Evolutionary conservation across 1,140 invertebrate genomes (phyloP).

Genomic region (Tetranychus urticae): DNA sequence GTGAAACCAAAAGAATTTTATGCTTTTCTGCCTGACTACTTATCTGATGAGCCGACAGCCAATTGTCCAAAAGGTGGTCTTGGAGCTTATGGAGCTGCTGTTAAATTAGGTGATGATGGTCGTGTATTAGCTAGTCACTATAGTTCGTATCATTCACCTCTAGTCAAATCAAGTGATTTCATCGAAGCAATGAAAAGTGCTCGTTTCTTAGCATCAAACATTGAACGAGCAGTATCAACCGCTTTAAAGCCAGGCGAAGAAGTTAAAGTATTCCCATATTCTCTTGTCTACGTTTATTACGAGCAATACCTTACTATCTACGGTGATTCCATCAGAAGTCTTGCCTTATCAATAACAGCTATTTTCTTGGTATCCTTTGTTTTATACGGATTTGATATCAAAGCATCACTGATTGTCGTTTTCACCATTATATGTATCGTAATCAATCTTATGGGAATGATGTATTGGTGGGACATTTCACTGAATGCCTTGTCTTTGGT

Average conservation of each 20-base stretch:
- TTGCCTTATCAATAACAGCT: constrained; percentile 44
- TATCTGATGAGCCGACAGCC: neutral
- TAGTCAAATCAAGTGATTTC: constrained; percentile 54
- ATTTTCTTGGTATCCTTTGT: constrained; percentile 57
- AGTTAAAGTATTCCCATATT: constrained; percentile 64
- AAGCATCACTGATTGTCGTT: constrained; percentile 46
- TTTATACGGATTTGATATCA: constrained; percentile 60
- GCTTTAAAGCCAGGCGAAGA: constrained; percentile 18
- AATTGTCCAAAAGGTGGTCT: constrained; percentile 5
- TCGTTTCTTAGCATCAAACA: constrained; percentile 41
- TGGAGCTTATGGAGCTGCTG: constrained; percentile 10
- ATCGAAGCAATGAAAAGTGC: constrained; percentile 48
- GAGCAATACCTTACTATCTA: constrained; percentile 82
- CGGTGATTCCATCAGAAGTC: constrained; percentile 42
- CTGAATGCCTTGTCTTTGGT: constrained; percentile 86
- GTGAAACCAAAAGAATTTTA: constrained; percentile 3
- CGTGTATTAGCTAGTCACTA: constrained; percentile 39
- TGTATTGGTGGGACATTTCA: constrained; percentile 69
- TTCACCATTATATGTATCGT: constrained; percentile 53
- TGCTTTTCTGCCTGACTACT: neutral
- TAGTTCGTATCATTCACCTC: constrained; percentile 68
- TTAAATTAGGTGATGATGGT: neutral
- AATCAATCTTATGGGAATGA: constrained; percentile 54
- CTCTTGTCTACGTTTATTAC: constrained; percentile 76
- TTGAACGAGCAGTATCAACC: constrained; percentile 31